Conservation (phyloP, 2,797 vertebrate genomes). For the Halcyon smyrnensis region DNA sequence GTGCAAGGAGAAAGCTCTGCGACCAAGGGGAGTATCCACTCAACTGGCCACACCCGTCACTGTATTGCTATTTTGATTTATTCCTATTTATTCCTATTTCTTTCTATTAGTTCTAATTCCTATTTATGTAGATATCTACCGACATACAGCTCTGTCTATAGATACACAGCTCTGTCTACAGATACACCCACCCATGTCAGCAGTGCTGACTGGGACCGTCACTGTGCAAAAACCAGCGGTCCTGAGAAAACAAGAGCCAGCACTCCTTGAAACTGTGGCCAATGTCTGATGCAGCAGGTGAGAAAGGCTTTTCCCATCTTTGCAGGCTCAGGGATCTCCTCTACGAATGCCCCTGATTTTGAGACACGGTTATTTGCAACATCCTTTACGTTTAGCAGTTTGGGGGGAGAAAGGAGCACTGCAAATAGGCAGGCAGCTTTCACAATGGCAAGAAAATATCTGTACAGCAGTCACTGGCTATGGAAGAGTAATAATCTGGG, state of each 20-base stretch:
- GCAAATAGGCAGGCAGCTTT: not conserved
- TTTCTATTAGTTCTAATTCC: no score
- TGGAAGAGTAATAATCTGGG: not conserved
- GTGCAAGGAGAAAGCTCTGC: not conserved
- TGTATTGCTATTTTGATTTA: not conserved
- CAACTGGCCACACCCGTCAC: not conserved
- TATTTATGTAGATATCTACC: no score
- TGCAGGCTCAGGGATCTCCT: rapidly evolving
- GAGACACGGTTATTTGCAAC: not conserved
- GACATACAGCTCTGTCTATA: not conserved
- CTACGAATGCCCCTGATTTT: not conserved
- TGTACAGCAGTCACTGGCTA: not conserved
- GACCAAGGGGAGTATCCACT: not conserved
- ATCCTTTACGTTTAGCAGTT: not conserved
- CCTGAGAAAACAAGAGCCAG: not conserved
- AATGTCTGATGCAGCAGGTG: not conserved
- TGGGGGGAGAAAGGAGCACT: not conserved
- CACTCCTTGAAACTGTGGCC: rapidly evolving
- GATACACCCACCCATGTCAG: not conserved
- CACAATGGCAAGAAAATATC: not conserved
- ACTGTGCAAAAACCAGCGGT: not conserved
- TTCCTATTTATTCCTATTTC: not conserved
- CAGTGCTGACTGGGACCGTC: not conserved
- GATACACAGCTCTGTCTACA: not conserved
- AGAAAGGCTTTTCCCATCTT: not conserved